Percentiles rank a stretch among this genome's conserved stretches.
These are phyloP conservation scores for Rhabdornis inornatus DNA, from an alignment of 2,113 vertebrate genomes.

Conservation along the genomic window DNA sequence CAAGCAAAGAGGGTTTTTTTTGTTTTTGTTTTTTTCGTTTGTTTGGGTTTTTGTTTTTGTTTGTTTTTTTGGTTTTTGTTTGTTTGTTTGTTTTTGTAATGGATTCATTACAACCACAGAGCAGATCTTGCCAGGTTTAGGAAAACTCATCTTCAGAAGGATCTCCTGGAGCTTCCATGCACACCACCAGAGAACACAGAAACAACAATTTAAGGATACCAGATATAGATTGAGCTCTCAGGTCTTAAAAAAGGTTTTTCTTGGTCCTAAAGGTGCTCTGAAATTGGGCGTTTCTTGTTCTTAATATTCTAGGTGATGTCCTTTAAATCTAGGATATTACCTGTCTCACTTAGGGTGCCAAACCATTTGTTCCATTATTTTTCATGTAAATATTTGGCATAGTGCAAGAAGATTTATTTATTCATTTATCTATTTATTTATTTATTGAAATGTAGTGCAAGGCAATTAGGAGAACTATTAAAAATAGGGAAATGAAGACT, in stretches of 20 bases:
- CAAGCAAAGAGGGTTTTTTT: not conserved
- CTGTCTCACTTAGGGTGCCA: not conserved
- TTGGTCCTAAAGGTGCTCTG: not conserved
- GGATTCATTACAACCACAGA: accelerated
- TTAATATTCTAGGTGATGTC: not conserved
- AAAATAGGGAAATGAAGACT: not conserved
- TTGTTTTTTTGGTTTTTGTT: no score
- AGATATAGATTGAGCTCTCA: not conserved
- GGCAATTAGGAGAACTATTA: not conserved
- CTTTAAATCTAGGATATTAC: not conserved
- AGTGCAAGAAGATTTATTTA: no score
- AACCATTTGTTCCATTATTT: not conserved
- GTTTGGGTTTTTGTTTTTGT: not conserved
- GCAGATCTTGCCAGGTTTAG: not conserved
- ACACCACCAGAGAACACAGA: not conserved
- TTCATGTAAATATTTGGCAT: not conserved
- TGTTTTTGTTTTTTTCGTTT: not conserved
- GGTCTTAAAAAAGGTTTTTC: not conserved
- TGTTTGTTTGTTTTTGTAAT: not conserved
- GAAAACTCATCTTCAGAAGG: not conserved
- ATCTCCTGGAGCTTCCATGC: not conserved
- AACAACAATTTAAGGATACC: not conserved
- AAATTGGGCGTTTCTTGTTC: not conserved
- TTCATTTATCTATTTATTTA: not conserved
- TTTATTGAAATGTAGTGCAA: not conserved